Evolutionary conservation across 2,797 vertebrate genomes (phyloP).

Genomic region (Otus scops): DNA sequence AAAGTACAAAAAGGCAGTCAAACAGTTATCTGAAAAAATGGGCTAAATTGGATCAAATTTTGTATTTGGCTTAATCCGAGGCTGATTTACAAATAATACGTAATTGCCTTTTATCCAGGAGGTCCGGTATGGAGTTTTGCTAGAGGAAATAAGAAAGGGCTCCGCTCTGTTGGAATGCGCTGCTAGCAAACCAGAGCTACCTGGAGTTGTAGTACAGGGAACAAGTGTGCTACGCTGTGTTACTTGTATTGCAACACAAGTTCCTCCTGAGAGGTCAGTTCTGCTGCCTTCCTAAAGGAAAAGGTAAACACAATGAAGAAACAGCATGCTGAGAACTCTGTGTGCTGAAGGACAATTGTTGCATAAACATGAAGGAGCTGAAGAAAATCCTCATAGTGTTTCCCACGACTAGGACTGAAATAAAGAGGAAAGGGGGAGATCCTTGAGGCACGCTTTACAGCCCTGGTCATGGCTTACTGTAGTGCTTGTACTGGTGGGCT

Average conservation of each 20-base stretch:
- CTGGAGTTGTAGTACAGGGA: not conserved
- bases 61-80: not conserved
- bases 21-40: not conserved
- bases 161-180: not conserved
- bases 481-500: not conserved
- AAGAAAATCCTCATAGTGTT: not conserved
- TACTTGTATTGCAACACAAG: not conserved
- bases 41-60: not conserved
- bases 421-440: not conserved
- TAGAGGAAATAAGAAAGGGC: not conserved
- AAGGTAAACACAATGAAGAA: not conserved
- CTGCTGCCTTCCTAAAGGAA: not conserved
- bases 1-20: not conserved
- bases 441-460: not conserved
- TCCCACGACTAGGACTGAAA: not conserved
- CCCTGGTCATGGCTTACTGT: accelerated
- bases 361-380: not conserved
- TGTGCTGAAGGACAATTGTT: not conserved
- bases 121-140: not conserved
- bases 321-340: not conserved
- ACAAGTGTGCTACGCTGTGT: not conserved
- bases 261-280: not conserved
- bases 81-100: not conserved
- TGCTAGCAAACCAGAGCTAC: not conserved
- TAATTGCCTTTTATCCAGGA: not conserved